Conservation (phyloP, 2,113 vertebrate species). For the Pungitius pungitius region DNA sequence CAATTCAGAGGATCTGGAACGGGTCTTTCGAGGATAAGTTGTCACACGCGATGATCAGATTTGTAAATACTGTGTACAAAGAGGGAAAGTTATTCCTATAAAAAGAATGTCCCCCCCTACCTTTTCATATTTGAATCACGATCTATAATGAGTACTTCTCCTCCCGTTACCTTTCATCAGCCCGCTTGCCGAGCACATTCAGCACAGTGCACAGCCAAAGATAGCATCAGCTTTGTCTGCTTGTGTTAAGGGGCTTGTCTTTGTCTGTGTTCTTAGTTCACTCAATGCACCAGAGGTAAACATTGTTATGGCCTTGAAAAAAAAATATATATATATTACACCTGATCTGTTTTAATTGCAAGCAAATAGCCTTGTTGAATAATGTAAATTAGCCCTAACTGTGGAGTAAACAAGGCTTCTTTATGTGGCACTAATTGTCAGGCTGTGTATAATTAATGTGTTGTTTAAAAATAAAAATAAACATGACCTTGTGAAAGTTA, state of each 20-base stretch:
- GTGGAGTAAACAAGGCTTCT: constrained; percentile 23
- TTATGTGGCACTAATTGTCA: constrained; percentile 47
- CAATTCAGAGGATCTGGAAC: constrained; percentile 17
- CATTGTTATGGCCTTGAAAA: constrained; percentile 51
- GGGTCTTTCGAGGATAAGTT: constrained; percentile 19
- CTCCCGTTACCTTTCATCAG: constrained; percentile 73
- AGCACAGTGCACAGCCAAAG: constrained; percentile 69
- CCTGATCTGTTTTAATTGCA: constrained; percentile 45
- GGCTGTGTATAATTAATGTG: constrained; percentile 52
- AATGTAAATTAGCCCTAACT: constrained; percentile 39
- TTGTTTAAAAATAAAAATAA: constrained; percentile 22
- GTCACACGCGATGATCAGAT: constrained; percentile 23
- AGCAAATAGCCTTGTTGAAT: constrained; percentile 50
- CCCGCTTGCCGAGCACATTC: constrained; percentile 76
- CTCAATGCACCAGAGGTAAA: constrained; percentile 52
- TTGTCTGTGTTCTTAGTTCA: constrained; percentile 66
- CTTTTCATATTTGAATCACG: constrained; percentile 64
- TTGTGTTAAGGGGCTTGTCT: constrained; percentile 59
- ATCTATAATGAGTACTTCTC: constrained; percentile 71
- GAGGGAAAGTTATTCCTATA: constrained; percentile 46
- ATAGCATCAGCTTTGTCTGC: constrained; percentile 65
- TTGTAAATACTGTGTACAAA: constrained; percentile 7
- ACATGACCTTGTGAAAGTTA: constrained; percentile 56
- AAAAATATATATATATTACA: constrained; percentile 32
- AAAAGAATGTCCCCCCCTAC: constrained; percentile 26